Conservation (phyloP, 2,888 invertebrate species). For the Belgica antarctica region DNA sequence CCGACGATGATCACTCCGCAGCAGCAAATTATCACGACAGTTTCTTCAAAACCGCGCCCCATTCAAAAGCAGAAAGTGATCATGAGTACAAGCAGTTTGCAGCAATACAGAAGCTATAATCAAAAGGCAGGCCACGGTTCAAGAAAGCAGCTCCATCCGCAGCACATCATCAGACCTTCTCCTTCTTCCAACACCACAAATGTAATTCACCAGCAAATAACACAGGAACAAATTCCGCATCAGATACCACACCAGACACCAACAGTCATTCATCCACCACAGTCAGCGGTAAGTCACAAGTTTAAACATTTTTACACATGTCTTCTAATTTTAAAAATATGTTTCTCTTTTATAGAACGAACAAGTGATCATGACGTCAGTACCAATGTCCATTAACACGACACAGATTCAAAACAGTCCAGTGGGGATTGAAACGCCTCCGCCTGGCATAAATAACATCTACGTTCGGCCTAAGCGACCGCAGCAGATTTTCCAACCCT, state of each 20-base stretch:
- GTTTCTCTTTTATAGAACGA: too few relatives aligned
- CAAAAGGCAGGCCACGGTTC: constrained; percentile 31
- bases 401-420: neutral
- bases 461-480: constrained; percentile 32
- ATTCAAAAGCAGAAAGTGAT: constrained; percentile 42
- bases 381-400: neutral
- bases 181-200: neutral
- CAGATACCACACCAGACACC: neutral
- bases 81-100: constrained; percentile 39
- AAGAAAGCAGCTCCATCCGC: constrained; percentile 42
- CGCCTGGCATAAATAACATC: constrained; percentile 20
- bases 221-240: neutral
- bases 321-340: too few relatives aligned
- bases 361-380: neutral
- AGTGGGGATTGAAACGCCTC: neutral
- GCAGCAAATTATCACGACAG: constrained; percentile 17
- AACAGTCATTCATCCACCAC: too few relatives aligned
- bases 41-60: constrained; percentile 21
- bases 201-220: constrained; percentile 33
- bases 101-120: constrained; percentile 35
- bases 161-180: constrained; percentile 38
- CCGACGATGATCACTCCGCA: constrained; percentile 7
- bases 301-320: too few relatives aligned
- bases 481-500: constrained; percentile 31
- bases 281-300: neutral